These are phyloP conservation scores for Erinaceus europaeus DNA, from an alignment of 2,113 vertebrate genomes.

Conservation along the genomic window DNA sequence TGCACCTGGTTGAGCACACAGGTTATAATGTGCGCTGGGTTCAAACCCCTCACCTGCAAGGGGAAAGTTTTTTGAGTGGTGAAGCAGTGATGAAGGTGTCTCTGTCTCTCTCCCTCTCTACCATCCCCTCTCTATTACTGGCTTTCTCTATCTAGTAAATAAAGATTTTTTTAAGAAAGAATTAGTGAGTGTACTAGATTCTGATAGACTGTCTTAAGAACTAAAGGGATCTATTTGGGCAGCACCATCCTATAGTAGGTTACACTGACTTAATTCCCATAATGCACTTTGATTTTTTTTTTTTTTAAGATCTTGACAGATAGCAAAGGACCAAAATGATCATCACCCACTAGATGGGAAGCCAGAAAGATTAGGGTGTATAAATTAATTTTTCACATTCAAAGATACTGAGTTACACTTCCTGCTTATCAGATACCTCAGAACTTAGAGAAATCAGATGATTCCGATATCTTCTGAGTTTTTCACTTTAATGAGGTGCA, in stretches of 20 bases:
- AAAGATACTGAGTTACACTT: neutral
- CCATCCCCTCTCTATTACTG: too few relatives aligned
- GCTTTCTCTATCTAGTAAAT: too few relatives aligned
- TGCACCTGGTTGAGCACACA: too few relatives aligned
- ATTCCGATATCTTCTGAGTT: neutral
- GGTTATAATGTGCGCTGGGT: too few relatives aligned
- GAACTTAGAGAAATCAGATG: neutral
- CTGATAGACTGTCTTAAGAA: neutral
- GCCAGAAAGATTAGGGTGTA: neutral
- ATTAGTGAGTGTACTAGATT: neutral
- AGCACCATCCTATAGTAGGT: neutral
- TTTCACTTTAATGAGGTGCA: rapidly evolving
- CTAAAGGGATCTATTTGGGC: neutral
- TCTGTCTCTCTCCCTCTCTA: too few relatives aligned
- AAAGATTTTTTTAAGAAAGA: too few relatives aligned
- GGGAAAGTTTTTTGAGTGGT: too few relatives aligned
- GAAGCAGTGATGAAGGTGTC: too few relatives aligned
- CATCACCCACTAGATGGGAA: neutral
- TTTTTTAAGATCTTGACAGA: neutral
- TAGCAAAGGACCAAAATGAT: neutral
- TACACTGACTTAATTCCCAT: neutral
- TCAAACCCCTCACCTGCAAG: too few relatives aligned
- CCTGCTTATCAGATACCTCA: neutral
- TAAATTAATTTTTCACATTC: neutral
- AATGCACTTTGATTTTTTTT: neutral